Percentiles rank a stretch among this genome's conserved stretches.
phyloP scores from a whole-genome alignment of 1,140 invertebrate genomes.

The Nasonia longicornis region DNA sequence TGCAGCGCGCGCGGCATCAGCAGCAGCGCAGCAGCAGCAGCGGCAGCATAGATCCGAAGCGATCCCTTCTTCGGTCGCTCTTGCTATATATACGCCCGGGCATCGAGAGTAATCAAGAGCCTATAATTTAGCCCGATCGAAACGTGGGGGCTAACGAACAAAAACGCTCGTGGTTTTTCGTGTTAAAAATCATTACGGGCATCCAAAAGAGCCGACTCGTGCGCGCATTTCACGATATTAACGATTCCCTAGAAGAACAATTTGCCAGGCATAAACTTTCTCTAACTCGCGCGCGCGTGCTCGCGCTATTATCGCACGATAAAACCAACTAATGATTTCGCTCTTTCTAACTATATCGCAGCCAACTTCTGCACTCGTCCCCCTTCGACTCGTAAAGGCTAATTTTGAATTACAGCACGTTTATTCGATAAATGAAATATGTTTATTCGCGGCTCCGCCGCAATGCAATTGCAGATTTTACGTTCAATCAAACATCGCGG shows the following conservation, averaged over 20 bases:
- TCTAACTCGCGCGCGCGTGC: conserved; percentile 53
- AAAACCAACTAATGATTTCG: conserved; percentile 62
- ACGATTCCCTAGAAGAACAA: conserved; percentile 66
- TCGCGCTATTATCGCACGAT: conserved; percentile 62
- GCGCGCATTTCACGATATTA: conserved; percentile 56
- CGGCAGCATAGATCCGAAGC: conserved; percentile 47
- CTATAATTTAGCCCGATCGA: conserved; percentile 70
- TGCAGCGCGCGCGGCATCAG: conserved; percentile 36
- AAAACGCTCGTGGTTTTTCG: conserved; percentile 68
- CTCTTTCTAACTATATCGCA: conserved; percentile 47
- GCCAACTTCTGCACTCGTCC: conserved; percentile 15
- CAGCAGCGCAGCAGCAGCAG: too few species aligned
- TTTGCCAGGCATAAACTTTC: conserved; percentile 66
- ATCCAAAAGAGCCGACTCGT: conserved; percentile 35
- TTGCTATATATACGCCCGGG: conserved; percentile 33
- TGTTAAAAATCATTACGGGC: conserved; percentile 66
- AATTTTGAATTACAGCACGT: conserved; percentile 26
- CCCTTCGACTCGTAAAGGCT: conserved; percentile 25
- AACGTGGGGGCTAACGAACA: conserved; percentile 67
- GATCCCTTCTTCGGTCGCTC: conserved; percentile 44
- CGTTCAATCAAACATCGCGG: background rate
- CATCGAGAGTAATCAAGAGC: conserved; percentile 67
- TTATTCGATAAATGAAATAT: conserved; percentile 34
- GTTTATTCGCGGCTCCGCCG: background rate
- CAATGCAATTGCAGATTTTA: too few species aligned